Evolutionary conservation across 2,113 vertebrate species (phyloP), one percentile per base, ranked within the genome.

Genomic region (Diadophis punctatus): DNA sequence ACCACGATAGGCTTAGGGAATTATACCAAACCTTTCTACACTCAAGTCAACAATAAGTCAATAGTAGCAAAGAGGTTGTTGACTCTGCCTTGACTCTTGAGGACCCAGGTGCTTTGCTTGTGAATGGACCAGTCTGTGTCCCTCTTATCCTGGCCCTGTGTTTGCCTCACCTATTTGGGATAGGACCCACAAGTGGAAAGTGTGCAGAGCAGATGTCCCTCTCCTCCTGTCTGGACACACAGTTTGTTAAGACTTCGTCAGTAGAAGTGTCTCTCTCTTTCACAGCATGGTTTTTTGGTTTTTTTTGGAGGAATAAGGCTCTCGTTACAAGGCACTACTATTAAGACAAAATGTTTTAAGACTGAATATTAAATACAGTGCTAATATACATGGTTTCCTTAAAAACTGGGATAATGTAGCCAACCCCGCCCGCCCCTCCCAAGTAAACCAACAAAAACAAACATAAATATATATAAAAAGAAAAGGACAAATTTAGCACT

Each of bases 261-360:
- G 98, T 97, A 98, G 97, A 92, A 97, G 94, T 95, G 94, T 97
- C 95, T 97, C 96, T 97, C 96, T 95, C 97, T 98, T 99, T 99
- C 98, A 99, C 99, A 99, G 98, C 98, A 98, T 98, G 98, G 1
- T 56, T 56, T 23, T 22, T 97, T 46, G 2, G 95, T 97, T 97
- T 97, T 96, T 97, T 96, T 97, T 88, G 97, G 97, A 97, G 96
- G 96, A 97, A 97, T 94, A 97, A 98, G 97, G 97, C 95, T 97
- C 97, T 97, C 97, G 98, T 98, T 98, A 98, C 98, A 99, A 98
- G 97, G 98, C 97, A 97, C 96, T 97, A 98, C 97, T 97, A 97
- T 96, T 96, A 97, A 95, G 97, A 97, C 97, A 97, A 97, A n/a
- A 97, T 97, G 96, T 96, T 97, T 92, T 97, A 98, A 90, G 96